Conservation (phyloP, 2,113 vertebrate genomes). For the Natator depressus region DNA sequence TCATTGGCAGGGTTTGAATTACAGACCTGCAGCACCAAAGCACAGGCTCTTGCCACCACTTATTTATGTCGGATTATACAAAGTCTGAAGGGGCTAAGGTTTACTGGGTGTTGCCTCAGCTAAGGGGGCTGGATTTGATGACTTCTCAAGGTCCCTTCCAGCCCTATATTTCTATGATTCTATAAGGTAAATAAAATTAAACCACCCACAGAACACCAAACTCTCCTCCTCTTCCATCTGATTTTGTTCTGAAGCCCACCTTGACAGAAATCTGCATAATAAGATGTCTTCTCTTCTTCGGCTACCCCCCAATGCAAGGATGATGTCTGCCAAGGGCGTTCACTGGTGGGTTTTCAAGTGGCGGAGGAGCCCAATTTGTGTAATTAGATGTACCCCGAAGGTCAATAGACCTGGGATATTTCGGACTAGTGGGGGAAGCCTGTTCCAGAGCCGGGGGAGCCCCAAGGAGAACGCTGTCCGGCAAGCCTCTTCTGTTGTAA, state of each 20-base stretch:
- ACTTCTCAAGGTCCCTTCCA: background rate
- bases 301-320: no score
- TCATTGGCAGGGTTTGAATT: background rate
- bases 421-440: background rate
- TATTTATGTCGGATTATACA: background rate
- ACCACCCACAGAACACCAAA: background rate
- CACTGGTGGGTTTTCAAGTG: no score
- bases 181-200: background rate
- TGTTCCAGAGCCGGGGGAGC: constrained; percentile 12
- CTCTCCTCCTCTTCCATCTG: background rate
- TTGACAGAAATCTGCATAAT: background rate
- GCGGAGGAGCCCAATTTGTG: no score
- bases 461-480: background rate
- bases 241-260: background rate
- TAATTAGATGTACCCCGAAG: background rate
- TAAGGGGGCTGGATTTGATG: background rate
- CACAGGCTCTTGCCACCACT: constrained; percentile 3
- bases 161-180: background rate
- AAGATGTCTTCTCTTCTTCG: background rate
- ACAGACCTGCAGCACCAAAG: background rate
- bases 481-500: background rate
- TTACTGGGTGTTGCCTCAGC: background rate
- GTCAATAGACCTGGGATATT: background rate
- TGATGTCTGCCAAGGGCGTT: no score
- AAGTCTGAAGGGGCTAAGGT: background rate